phyloP scores from a whole-genome alignment of 2,797 vertebrate genomes.

The Helarctos malayanus region DNA sequence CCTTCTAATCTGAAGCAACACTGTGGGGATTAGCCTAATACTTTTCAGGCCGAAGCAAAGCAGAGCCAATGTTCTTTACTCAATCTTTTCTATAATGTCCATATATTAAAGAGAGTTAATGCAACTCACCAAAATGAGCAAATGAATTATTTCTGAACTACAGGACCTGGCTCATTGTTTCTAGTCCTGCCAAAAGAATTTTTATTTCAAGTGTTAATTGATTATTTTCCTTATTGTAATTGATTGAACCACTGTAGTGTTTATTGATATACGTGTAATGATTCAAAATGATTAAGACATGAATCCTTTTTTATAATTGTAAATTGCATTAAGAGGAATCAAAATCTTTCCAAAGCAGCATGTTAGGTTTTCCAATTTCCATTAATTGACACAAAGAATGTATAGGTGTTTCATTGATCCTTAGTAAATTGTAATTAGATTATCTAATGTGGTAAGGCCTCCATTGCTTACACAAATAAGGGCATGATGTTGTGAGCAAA shows the following conservation, averaged over 20 bases:
- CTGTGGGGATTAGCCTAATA: not conserved
- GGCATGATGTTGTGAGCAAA: not conserved
- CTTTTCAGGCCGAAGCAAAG: not conserved
- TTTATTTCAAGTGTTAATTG: constrained; percentile 35
- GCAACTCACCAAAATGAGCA: not conserved
- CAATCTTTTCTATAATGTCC: not conserved
- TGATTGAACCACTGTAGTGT: not conserved
- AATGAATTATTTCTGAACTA: not conserved
- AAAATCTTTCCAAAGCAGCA: not conserved
- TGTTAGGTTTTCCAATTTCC: not conserved
- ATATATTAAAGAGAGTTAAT: not conserved
- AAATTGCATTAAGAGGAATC: not conserved
- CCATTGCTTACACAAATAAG: not conserved
- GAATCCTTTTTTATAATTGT: not conserved
- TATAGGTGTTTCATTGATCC: not conserved
- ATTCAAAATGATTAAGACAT: constrained; percentile 33
- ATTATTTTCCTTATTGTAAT: constrained; percentile 18
- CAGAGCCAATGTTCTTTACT: not conserved
- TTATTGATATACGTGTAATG: constrained; percentile 22
- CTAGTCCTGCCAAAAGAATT: not conserved
- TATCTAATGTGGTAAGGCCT: not conserved
- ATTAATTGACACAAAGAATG: not conserved
- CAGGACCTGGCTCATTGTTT: not conserved
- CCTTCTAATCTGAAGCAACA: not conserved
- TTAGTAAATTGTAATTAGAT: not conserved